Evolutionary conservation across 2,113 vertebrate genomes (phyloP), one percentile per base, ranked within the genome.

Genomic region (Colinus virginianus): DNA sequence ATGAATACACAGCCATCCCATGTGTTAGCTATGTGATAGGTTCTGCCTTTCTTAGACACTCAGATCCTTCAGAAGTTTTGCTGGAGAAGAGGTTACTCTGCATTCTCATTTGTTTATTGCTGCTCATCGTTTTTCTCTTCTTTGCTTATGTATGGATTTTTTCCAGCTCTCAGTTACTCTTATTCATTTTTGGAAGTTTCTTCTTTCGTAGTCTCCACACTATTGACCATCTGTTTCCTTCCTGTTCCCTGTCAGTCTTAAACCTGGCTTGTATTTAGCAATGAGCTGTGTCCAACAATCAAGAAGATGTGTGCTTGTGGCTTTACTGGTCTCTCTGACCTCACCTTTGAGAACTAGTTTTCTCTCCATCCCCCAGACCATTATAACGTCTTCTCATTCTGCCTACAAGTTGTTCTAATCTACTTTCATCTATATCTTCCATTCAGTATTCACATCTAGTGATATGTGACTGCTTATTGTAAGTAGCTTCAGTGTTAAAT

Each of bases 221-320:
- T 86, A 26, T 59, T 88, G 69, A 66, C 51, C 66, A 76, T 58
- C 77, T 87, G 25, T 88, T 94, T 96, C 43, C 88, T 92, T 94
- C 58, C 61, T 56, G 14, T 91, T 91, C 19, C n/a, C 48, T 78
- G 69, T 84, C 90, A 90, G 46, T 93, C 90, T 93, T 81, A 88
- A 94, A 11, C 48, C 40, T 87, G 78, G n/a, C 76, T 94, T 85
- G 90, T 46, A 77, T 86, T 78, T 67, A 88, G 62, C 43, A 13
- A 6, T 34, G 43, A 87, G 36, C 86, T 87, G 66, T 91, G 18
- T 43, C 32, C 12, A 86, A 49, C 36, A 81, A 38, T 90, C 88
- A 84, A 45, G 55, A 55, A 89, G 74, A 94, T 91, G 71, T 84
- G 76, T 88, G 70, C 45, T 59, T 61, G 18, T n/a, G 6, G 42